Percentiles rank a stretch among this genome's conserved stretches.
Evolutionary conservation across 1,140 invertebrate genomes (phyloP).

Genomic region (Aphelinus certus): DNA sequence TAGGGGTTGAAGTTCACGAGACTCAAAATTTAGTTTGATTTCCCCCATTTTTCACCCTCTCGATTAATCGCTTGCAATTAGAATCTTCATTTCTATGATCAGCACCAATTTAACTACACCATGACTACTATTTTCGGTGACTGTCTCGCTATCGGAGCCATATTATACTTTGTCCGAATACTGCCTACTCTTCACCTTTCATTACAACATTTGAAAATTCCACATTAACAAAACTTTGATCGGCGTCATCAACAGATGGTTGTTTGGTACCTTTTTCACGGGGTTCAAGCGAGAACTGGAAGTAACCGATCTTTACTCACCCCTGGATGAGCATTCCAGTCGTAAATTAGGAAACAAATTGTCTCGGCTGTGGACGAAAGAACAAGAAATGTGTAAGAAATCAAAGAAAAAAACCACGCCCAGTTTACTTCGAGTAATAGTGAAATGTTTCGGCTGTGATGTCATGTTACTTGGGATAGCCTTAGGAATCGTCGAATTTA

Average conservation of each 20-base stretch:
- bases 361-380: conserved; percentile 67
- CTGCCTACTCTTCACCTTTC: too few relatives aligned
- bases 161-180: too few relatives aligned
- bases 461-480: conserved; percentile 63
- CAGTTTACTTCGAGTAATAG: conserved; percentile 61
- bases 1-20: too few relatives aligned
- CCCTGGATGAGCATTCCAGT: conserved; percentile 71
- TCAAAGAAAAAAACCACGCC: conserved; percentile 49
- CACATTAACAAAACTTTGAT: too few relatives aligned
- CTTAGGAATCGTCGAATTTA: conserved; percentile 65
- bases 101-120: too few relatives aligned
- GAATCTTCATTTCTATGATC: too few relatives aligned
- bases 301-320: conserved; percentile 70
- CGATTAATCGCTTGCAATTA: too few relatives aligned
- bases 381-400: conserved; percentile 47
- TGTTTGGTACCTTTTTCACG: conserved; percentile 65
- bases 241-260: conserved; percentile 63
- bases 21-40: too few relatives aligned
- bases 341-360: conserved; percentile 68
- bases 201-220: too few relatives aligned
- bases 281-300: conserved; percentile 71
- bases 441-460: conserved; percentile 62
- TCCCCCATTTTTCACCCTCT: too few relatives aligned
- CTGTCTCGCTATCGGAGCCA: too few relatives aligned
- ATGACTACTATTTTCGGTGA: too few relatives aligned